Evolutionary conservation across 1,140 invertebrate genomes (phyloP).

Genomic region (Leptestheria dahalacensis): DNA sequence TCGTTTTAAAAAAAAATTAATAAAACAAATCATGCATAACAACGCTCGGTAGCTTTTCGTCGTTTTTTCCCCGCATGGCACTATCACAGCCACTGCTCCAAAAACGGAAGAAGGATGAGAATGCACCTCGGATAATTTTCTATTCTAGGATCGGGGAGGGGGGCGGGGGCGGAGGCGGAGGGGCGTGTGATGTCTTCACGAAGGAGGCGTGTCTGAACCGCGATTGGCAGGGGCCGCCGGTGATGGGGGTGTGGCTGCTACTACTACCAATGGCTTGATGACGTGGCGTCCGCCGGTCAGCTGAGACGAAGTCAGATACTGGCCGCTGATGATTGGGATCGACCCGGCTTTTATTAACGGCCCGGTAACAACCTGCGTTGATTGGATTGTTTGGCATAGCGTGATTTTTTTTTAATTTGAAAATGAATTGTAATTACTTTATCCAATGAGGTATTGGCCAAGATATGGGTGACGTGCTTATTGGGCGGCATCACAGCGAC

Average conservation of each 20-base stretch:
- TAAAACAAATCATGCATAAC: background rate
- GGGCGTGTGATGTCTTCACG: too few species aligned
- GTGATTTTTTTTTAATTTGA: too few species aligned
- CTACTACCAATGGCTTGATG: conserved; percentile 14
- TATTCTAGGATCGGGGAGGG: too few species aligned
- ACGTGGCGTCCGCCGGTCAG: background rate
- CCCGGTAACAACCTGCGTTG: background rate
- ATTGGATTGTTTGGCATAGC: too few species aligned
- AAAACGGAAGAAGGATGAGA: too few species aligned
- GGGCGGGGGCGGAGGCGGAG: too few species aligned
- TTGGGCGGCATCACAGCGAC: conserved; percentile 7
- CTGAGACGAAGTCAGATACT: conserved; percentile 8
- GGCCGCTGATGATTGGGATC: conserved; percentile 12
- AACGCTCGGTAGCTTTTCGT: too few species aligned
- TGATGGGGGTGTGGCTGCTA: conserved; percentile 6
- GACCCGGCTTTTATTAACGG: conserved; percentile 10
- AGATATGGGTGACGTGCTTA: conserved; percentile 14
- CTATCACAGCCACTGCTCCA: background rate
- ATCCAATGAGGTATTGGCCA: conserved; percentile 12
- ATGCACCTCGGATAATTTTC: too few species aligned
- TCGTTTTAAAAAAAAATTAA: background rate
- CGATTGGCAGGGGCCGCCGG: background rate
- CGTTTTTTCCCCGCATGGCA: too few species aligned
- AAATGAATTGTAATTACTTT: conserved; percentile 12
- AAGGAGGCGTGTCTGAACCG: background rate